Base-by-base conservation (phyloP, 2,113 vertebrate species). In the Poeciliopsis retropinna region DNA sequence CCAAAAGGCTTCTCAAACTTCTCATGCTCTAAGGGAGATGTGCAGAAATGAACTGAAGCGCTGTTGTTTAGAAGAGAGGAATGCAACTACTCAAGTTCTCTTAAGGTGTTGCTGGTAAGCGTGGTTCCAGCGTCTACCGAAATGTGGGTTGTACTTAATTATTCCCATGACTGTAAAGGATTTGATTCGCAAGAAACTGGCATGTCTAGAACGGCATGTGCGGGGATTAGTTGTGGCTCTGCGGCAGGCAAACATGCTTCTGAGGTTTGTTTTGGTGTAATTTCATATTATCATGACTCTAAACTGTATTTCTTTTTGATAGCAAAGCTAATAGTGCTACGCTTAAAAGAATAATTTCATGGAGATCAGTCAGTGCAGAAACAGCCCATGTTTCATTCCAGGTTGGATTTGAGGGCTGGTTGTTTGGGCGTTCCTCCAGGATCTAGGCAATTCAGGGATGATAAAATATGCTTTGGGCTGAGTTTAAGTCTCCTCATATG, bases 401-500 rank as follows among this genome's bases (percentile, higher is more conserved):
- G 4, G 65, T 71, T 61, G 7, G 64, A 44, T 27, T 62, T 75
- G 44, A 73, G 78, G 44, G 41, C 32, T 5, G 34, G 60, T 39
- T 77, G 30, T 84, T 39, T 70, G 60, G 83, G 28, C 65, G 70
- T 73, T 72, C 47, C 28, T 10, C 70, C 75, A 31, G 78, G 73
- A 84, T 80, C 72, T 77, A 57, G 25, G n/a, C 74, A 25, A 69
- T 69, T 30, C n/a, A 30, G 17, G 39, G 34, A 41, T 66, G 44
- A 89, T 89, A 64, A 86, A 85, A 85, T 80, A 90, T 86, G 81
- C 75, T 83, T 76, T 27, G 66, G 32, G 27, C 65, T 28, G 31
- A 80, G 84, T 86, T 70, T 81, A 81, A 86, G 57, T 64, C 74
- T 81, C 81, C 80, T 84, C 31, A 68, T 9, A 39, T 84, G 79